A percentile compares a stretch with the other conserved stretches of the same genome.
phyloP scores from a whole-genome alignment of 2,888 invertebrate genomes.

The Oscheius myriophilus region DNA sequence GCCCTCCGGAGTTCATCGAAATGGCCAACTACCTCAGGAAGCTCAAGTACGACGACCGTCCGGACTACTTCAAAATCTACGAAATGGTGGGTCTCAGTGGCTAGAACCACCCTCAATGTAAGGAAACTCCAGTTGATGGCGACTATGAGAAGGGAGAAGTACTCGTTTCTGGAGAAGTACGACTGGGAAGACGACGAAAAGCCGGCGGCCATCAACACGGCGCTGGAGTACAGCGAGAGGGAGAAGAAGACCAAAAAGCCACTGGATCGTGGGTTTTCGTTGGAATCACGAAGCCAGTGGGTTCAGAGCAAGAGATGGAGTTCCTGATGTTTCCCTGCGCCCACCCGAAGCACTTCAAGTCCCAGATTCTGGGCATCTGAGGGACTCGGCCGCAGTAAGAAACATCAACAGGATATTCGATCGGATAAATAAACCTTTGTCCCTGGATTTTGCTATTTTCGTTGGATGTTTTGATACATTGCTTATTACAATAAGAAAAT shows the following conservation, averaged over 20 bases:
- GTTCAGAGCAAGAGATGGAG: constrained; percentile 39
- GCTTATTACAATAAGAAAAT: no score
- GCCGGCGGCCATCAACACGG: constrained; percentile 1
- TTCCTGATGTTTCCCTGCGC: constrained; percentile 54
- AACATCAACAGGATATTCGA: no score
- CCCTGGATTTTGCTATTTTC: neutral
- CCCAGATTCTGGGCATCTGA: constrained; percentile 44
- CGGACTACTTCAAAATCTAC: constrained; percentile 49
- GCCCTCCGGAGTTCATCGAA: constrained; percentile 44
- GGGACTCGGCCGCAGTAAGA: no score
- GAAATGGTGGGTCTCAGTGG: constrained; percentile 33
- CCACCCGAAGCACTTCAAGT: constrained; percentile 44
- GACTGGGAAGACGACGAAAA: constrained; percentile 17
- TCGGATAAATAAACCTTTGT: neutral
- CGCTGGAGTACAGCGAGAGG: constrained; percentile 12
- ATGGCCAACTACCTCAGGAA: constrained; percentile 46
- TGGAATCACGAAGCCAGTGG: no score
- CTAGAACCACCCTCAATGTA: no score
- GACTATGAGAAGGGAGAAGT: constrained; percentile 3
- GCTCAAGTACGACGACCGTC: constrained; percentile 41
- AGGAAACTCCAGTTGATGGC: constrained; percentile 6
- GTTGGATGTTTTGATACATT: no score
- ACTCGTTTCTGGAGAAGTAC: constrained; percentile 20
- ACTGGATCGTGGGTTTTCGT: neutral
- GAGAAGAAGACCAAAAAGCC: constrained; percentile 5